Base-by-base conservation (phyloP, 2,888 invertebrate genomes). In the Drosophila formosana region DNA sequence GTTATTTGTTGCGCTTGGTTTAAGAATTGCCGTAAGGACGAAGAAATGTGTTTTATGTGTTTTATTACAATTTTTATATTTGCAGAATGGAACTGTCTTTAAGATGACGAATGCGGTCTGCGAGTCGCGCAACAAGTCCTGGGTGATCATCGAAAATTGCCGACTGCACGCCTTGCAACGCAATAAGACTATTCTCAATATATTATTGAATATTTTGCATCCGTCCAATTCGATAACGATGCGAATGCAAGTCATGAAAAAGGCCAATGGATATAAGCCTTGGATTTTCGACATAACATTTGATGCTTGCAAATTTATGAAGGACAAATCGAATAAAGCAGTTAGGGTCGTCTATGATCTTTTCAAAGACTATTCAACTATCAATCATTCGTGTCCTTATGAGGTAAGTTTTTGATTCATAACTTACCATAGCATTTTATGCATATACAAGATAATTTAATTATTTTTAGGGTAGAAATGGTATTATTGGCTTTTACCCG, bases 341-440 rank as follows among this genome's bases (percentile, higher is more conserved):
- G 4, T 28, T 23, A 61, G 25, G 8, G 2, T 70, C 4, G 7
- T 66, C 4, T 61, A 9, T 11, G 43, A 50, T 32, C 52, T 66
- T 4, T 46, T 66, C 7, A 45, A 58, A 30, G 39, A 57, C 3
- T 66, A n/a, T 41, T 53, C 72, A 1, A 63, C 23, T 0, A 0
- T 75, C 1, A 66, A 71, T 39, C 72, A 75, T n/a, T 11, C 64
- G 1, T 75, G 77, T 51, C 75, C 78, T 1, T 66, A 39, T 57
- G 5, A 7, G 51, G 78, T 77, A 39, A 51, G 72, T 75, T 11
- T 2, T 6, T 4, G 3, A 11, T 4, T 3, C 3, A 1, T 7
- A 18, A 30, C 7, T 5, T 30, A 30, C 0, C 30, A 30, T 8
- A 30, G 1, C 4, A 9, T 7, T 9, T 9, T 1, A 2, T 8